Base-by-base conservation (phyloP, 2,888 invertebrate species). In the Cantharis rustica region DNA sequence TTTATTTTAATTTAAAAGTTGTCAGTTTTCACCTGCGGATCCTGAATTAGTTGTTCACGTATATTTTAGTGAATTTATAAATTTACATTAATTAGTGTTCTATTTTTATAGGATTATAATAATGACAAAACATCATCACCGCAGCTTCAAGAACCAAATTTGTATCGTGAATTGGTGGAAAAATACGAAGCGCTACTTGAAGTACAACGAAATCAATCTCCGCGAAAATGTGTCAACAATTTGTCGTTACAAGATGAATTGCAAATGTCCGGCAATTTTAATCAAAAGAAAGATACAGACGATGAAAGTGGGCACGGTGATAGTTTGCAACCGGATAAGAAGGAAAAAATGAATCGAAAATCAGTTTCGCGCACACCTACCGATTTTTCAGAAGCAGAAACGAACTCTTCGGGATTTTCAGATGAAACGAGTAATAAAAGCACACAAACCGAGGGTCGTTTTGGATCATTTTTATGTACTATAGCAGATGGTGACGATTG, bases 401-500 rank as follows among this genome's bases (percentile, higher is more conserved):
- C 96, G 0, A 94, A 94, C 17, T 95, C 95, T 15, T 95, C 95
- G 0, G 85, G 88, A 1, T 96, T 94, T 86, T 93, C 94, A 0
- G 96, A 96, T 84, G 96, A 96, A 87, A 95, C 94, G 1, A 93
- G 94, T 86, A 95, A 95, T 87, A 95, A 95, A 85, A 91, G 91
- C 2, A 96, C 96, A 4, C 96, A 96, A 85, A 96, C 96, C 0
- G 95, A 95, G 79, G 91, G 91, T 61, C 90, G 94, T 11, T 93
- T 94, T 0, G 95, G 95, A n/a, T 94, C 94, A 15, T 94, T 95
- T 87, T 89, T 96, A 71, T 95, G 95, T 88, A 94, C 95, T 1
- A 95, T 96, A 79, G 95, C 94, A 71, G 95, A 95, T 85, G 95
- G 95, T 11, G 95, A 95, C 82, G 95, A 95, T 86, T 95, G 95